A percentile compares a stretch with the other conserved stretches of the same genome.
These are phyloP conservation scores for Eunapius fragilis DNA, from an alignment of 37 sponge, comb jelly and placozoan species.

Conservation along the genomic window DNA sequence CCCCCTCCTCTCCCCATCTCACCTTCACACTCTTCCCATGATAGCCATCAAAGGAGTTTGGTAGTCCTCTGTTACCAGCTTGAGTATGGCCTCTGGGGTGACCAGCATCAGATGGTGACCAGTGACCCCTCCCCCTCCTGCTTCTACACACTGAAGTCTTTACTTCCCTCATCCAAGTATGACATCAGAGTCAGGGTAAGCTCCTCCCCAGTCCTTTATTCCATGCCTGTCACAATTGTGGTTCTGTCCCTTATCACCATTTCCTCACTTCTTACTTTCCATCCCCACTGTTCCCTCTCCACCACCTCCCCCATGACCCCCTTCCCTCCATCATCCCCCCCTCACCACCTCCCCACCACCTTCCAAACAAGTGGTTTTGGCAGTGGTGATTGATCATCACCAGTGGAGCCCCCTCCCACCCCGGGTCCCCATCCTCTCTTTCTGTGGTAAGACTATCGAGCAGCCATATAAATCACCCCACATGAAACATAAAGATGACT, in stretches of 20 bases:
- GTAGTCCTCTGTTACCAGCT: neutral
- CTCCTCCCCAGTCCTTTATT: neutral
- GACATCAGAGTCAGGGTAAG: constrained; percentile 2
- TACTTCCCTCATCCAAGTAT: neutral
- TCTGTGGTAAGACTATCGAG: constrained; percentile 1
- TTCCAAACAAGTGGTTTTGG: constrained; percentile 56
- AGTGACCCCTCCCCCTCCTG: neutral
- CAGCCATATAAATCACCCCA: neutral
- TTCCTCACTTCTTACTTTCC: neutral
- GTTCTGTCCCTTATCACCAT: neutral
- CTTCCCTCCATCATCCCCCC: neutral
- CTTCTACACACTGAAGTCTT: neutral
- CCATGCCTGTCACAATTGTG: neutral
- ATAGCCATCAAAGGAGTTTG: neutral
- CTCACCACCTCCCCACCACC: too few species aligned
- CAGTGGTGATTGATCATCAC: constrained; percentile 34
- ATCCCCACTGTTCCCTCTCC: neutral
- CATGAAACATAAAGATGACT: too few species aligned
- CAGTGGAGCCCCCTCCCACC: constrained; percentile 41
- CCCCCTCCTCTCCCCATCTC: too few species aligned
- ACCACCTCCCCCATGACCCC: neutral
- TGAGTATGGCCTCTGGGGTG: neutral
- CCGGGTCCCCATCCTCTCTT: constrained; percentile 44
- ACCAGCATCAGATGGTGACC: neutral
- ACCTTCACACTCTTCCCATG: neutral